Percentiles rank a stretch among this genome's conserved stretches.
These are phyloP conservation scores for Gymnopithys bicolor DNA, from an alignment of 2,797 vertebrate species.

Conservation along the genomic window DNA sequence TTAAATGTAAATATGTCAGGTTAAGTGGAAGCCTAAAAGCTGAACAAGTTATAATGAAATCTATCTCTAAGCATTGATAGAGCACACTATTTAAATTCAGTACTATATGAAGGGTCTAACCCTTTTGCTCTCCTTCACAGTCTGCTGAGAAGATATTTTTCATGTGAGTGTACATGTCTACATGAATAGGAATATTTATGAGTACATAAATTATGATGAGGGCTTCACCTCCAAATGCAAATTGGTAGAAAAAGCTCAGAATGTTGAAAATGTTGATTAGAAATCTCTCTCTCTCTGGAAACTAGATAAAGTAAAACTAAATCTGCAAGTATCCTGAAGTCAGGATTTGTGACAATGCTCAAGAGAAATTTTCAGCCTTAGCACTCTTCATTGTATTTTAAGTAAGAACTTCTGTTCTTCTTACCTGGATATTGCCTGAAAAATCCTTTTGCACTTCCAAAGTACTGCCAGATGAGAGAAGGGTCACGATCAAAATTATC, in stretches of 20 bases:
- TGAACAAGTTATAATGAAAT: not conserved
- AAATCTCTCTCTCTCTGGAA: not conserved
- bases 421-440: slow-evolving; percentile 97
- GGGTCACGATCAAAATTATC: slow-evolving; percentile 95
- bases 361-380: not conserved
- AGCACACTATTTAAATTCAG: not conserved
- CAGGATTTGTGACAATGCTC: not conserved
- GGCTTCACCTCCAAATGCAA: not conserved
- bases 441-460: slow-evolving; percentile 94
- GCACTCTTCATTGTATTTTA: not conserved
- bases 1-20: not conserved
- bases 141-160: not conserved
- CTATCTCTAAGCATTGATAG: fast-evolving
- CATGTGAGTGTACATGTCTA: not conserved
- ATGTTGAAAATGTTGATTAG: not conserved
- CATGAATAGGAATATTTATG: not conserved
- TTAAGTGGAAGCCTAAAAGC: not conserved
- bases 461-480: slow-evolving; percentile 95
- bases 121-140: not conserved
- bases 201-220: not conserved
- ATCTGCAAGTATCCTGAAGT: not conserved
- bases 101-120: not conserved
- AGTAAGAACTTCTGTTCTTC: slow-evolving; percentile 48
- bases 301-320: not conserved
- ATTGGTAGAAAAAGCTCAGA: not conserved